Percentiles rank a stretch among this genome's conserved stretches.
phyloP scores from a whole-genome alignment of 2,888 invertebrate genomes.

The Plutella xylostella region DNA sequence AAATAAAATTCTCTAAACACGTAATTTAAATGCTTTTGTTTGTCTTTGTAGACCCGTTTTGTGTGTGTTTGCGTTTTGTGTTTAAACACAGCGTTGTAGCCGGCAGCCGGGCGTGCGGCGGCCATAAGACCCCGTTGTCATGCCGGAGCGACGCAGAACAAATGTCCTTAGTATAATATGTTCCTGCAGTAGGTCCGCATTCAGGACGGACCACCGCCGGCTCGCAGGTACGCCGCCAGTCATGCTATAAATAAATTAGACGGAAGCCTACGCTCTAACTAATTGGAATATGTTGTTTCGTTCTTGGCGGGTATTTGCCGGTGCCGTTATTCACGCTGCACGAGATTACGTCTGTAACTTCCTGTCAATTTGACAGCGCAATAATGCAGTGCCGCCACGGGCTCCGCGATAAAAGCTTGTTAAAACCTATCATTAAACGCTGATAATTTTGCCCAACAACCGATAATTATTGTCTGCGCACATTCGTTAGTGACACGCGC shows the following conservation, averaged over 20 bases:
- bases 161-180: too few relatives aligned
- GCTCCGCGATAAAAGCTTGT: constrained; percentile 28
- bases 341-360: constrained; percentile 33
- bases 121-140: too few relatives aligned
- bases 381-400: neutral
- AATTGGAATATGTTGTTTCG: constrained; percentile 6
- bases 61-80: neutral
- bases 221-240: neutral
- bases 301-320: too few relatives aligned
- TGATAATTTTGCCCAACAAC: constrained; percentile 26
- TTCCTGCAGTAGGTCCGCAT: neutral
- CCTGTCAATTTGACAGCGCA: constrained; percentile 25
- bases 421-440: constrained; percentile 27
- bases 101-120: too few relatives aligned
- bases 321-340: too few relatives aligned
- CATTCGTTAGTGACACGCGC: constrained; percentile 20
- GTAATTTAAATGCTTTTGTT: too few relatives aligned
- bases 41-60: neutral
- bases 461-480: constrained; percentile 24
- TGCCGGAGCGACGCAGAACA: too few relatives aligned
- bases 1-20: too few relatives aligned
- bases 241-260: constrained; percentile 7
- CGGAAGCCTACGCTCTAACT: constrained; percentile 5
- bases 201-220: neutral
- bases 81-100: neutral